A percentile compares a stretch with the other conserved stretches of the same genome.
These are phyloP conservation scores for Erythrocercus mccallii DNA, from an alignment of 2,113 vertebrate species.

Conservation along the genomic window DNA sequence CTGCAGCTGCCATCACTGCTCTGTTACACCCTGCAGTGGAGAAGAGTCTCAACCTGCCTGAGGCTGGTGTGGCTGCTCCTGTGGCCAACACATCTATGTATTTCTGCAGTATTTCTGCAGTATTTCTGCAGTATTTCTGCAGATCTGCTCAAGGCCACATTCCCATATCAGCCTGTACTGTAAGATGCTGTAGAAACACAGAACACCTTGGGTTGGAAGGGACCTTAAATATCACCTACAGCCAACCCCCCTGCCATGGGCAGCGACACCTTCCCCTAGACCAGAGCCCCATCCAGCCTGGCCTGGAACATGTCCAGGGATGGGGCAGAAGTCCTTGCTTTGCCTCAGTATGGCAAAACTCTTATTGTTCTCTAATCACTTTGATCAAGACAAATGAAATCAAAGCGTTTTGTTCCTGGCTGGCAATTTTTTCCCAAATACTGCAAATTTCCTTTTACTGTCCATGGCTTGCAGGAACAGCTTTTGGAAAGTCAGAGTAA, in stretches of 20 bases:
- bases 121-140: not conserved
- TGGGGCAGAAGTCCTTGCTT: not conserved
- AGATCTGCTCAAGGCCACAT: not conserved
- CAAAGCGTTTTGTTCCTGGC: not conserved
- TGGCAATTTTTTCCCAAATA: not conserved
- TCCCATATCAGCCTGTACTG: not conserved
- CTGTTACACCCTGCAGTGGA: not conserved
- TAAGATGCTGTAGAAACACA: not conserved
- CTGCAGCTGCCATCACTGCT: not conserved
- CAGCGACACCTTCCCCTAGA: not conserved
- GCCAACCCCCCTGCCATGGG: not conserved
- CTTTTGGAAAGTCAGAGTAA: not conserved
- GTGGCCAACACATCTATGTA: not conserved
- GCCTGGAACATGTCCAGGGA: not conserved
- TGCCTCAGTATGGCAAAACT: not conserved
- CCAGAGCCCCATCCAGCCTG: not conserved
- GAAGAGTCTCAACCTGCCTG: not conserved
- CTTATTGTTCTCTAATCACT: not conserved
- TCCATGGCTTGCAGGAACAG: not conserved
- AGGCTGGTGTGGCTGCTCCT: rapidly evolving
- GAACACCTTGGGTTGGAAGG: not conserved
- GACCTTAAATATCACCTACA: not conserved
- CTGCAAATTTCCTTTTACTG: not conserved
- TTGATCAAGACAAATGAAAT: not conserved
- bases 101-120: not conserved